phyloP scores from a whole-genome alignment of 2,797 vertebrate species.

The Dryobates pubescens region DNA sequence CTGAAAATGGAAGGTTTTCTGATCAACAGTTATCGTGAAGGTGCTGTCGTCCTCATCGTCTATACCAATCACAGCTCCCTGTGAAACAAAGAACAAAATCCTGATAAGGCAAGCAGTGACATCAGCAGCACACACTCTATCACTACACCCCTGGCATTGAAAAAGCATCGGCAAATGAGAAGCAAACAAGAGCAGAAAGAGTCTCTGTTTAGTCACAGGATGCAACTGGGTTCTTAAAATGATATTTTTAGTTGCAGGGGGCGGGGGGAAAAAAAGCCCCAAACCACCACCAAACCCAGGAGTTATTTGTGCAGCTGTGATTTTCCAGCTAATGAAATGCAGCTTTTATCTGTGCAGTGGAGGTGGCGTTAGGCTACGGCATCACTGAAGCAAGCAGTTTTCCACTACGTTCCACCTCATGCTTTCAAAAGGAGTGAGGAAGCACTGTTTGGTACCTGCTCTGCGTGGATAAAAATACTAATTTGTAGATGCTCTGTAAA shows the following conservation, averaged over 20 bases:
- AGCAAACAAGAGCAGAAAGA: constrained; percentile 19
- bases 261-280: neutral
- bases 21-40: constrained; percentile 99
- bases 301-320: neutral
- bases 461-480: neutral
- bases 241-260: neutral
- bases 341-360: neutral
- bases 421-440: neutral
- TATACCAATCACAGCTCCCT: constrained; percentile 99
- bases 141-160: constrained; percentile 78
- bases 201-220: neutral
- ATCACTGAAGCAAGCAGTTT: neutral
- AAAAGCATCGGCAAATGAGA: constrained; percentile 63
- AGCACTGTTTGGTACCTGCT: neutral
- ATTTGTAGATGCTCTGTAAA: neutral
- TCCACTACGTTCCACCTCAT: neutral
- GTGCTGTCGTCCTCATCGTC: constrained; percentile 99
- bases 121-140: constrained; percentile 85
- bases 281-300: neutral
- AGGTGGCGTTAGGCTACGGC: neutral
- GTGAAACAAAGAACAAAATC: constrained; percentile 86
- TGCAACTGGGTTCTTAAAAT: constrained; percentile 1
- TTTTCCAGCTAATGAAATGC: neutral
- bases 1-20: constrained; percentile 99
- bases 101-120: constrained; percentile 87